Base-by-base conservation (phyloP, 2,888 invertebrate genomes). In the Peribatodes rhomboidaria region DNA sequence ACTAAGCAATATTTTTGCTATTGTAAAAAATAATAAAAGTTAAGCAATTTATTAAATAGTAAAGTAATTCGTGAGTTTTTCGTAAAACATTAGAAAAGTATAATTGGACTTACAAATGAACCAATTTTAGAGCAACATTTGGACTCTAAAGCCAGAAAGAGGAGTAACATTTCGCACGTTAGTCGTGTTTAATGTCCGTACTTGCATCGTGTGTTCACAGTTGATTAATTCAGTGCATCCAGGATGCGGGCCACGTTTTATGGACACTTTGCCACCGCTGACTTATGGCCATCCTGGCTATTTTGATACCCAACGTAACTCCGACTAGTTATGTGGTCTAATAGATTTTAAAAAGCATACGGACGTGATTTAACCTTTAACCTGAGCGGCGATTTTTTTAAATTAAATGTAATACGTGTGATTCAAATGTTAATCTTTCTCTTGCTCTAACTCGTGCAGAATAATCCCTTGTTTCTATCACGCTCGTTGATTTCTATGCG, bases 211-310 rank as follows among this genome's bases (percentile, higher is more conserved):
- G 57, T 42, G 56, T 44, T 44, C 18, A 52, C 39, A 66, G 72
- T 74, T 77, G 74, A 79, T 78, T 79, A 78, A 78, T 78, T 74
- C 70, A 61, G 61, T 64, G 70, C 66, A 55, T 20, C 33, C 31
- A 11, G 33, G 44, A 33, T 76, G 73, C 73, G 69, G 73, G 69
- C 59, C 62, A 68, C 76, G 66, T 59, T 80, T 77, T 77, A 81
- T 72, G 70, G 71, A 35, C 67, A 67, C 74, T 72, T 78, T 77
- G 78, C 70, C 62, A 46, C 63, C 31, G 20, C 67, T 79, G 71
- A 78, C 73, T 77, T 79, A 76, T 31, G 31, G 20, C n/a, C 33
- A n/a, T 37, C 18, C 22, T 53, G 35, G 31, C 31, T 41, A 14
- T 31, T 42, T 20, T n/a, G 27, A 16, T 3, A 42, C n/a, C 27